Percentiles rank a stretch among this genome's conserved stretches.
phyloP scores from a whole-genome alignment of 2,113 vertebrate genomes.

The Dryoscopus gambensis region DNA sequence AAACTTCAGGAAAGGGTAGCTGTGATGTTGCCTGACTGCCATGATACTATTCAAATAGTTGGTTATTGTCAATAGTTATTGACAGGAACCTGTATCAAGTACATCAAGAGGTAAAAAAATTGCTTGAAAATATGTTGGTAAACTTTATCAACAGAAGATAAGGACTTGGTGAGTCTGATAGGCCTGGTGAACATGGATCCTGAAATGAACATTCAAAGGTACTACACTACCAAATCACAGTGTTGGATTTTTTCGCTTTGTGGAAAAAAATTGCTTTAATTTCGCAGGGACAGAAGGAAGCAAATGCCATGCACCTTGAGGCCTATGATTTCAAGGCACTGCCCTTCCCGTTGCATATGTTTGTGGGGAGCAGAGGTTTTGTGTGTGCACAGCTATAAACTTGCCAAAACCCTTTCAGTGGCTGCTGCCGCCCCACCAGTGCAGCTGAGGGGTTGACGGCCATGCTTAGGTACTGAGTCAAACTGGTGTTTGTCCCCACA shows the following conservation, averaged over 20 bases:
- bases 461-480: neutral
- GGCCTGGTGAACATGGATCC: neutral
- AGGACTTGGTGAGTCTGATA: neutral
- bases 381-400: neutral
- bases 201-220: neutral
- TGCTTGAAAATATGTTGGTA: neutral
- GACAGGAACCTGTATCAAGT: neutral
- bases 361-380: neutral
- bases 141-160: neutral
- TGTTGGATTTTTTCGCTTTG: neutral
- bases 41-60: neutral
- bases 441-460: neutral
- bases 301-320: neutral
- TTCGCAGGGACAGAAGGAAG: neutral
- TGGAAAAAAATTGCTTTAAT: neutral
- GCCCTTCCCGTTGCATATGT: neutral
- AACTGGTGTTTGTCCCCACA: neutral
- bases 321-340: conserved; percentile 8
- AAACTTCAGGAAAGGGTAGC: neutral
- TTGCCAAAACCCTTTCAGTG: neutral
- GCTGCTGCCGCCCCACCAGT: neutral
- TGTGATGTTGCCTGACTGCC: neutral
- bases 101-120: neutral
- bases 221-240: neutral
- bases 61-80: neutral